Evolutionary conservation across 2,888 invertebrate species (phyloP), one percentile per base, ranked within the genome.

Genomic region (Andrena hattorfiana): DNA sequence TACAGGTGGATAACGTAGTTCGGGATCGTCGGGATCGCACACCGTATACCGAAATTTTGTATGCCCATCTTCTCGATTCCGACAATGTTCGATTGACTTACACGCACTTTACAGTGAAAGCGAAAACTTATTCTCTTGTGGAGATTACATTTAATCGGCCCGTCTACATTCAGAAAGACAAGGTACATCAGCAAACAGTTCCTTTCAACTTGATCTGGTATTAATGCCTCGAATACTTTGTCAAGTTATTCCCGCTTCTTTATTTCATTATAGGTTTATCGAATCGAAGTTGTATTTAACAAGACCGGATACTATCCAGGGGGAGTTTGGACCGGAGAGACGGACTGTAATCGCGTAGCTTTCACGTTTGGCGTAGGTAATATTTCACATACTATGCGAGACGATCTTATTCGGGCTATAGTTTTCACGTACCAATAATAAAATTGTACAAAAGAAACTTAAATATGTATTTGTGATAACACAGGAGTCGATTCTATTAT

Each of bases 141-240:
- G 97, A 97, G 94, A 97, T 98, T 89, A 96, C 96, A 86, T 97
- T 97, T 94, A 97, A 97, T 94, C 94, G 97, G 7, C 97, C 97
- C 7, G 96, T 97, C 77, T 97, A 96, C 89, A 97, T 98, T 89
- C 97, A 97, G 92, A 95, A 96, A 89, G 96, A 96, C 92, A 96
- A 96, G 95, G 96, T 96, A 77, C 8, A 81, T 80, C 48, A 83
- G 76, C 91, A 92, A 85, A 93, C 16, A 51, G 42, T 70, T 54
- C 8, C 69, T 68, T 48, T 59, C 23, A 63, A n/a, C 10, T n/a
- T 32, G 2, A 2, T 8, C 2, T 26, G 20, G 56, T 75, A 26
- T 2, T 20, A 42, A 64, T 28, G 13, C 13, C 16, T 48, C 1
- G 20, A 71, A 64, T 35, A 42, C 2, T 51, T 26, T 7, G 26